phyloP scores from a whole-genome alignment of 2,888 invertebrate genomes.

The Thecocarcelia acutangulata region DNA sequence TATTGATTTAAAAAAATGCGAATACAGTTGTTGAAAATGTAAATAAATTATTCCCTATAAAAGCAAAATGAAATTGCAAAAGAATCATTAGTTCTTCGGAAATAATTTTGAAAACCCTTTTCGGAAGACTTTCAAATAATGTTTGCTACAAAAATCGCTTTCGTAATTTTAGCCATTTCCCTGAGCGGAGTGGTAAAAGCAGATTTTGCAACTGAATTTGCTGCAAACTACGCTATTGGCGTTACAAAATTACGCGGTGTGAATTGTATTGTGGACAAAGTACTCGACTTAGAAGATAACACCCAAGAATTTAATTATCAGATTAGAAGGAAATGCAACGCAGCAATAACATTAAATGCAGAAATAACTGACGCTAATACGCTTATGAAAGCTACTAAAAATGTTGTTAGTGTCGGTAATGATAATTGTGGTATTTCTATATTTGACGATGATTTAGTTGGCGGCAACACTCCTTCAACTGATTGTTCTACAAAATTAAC shows the following conservation, averaged over 20 bases:
- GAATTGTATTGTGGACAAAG: constrained; percentile 31
- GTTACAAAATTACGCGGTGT: constrained; percentile 39
- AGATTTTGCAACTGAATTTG: constrained; percentile 1
- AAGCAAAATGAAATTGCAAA: background rate
- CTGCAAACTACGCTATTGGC: background rate
- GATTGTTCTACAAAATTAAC: constrained; percentile 11
- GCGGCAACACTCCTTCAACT: background rate
- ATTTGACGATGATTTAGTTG: constrained; percentile 38
- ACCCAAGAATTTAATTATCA: constrained; percentile 35
- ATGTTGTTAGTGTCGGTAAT: constrained; percentile 25
- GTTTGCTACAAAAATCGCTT: constrained; percentile 30
- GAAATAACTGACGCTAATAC: constrained; percentile 5
- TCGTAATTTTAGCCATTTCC: constrained; percentile 31
- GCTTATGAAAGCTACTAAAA: constrained; percentile 1
- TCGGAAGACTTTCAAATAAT: too few relatives aligned
- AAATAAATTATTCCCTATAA: constrained; percentile 36
- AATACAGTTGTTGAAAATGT: constrained; percentile 38
- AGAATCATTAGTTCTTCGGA: background rate
- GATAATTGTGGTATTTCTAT: constrained; percentile 29
- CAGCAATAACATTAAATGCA: background rate
- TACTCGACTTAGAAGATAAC: constrained; percentile 29
- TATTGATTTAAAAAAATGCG: constrained; percentile 28
- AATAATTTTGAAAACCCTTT: background rate
- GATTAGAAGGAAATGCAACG: constrained; percentile 9
- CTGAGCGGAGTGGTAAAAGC: constrained; percentile 7